These are phyloP conservation scores for Stichodactyla helianthus DNA, from an alignment of 64 coral and sea anemone species.

Conservation along the genomic window DNA sequence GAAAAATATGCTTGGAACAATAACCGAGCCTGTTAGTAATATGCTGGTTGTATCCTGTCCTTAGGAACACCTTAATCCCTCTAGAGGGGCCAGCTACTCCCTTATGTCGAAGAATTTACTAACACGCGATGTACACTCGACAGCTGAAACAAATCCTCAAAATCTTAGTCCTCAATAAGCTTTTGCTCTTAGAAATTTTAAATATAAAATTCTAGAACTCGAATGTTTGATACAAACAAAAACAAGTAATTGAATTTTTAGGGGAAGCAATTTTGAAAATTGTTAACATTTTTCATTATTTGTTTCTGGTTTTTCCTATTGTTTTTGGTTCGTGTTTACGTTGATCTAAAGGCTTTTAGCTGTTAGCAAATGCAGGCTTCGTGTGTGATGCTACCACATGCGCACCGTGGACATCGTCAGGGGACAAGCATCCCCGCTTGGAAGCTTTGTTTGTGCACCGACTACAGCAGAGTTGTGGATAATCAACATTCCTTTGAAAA, in stretches of 20 bases:
- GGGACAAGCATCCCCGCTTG: background rate
- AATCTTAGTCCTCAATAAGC: background rate
- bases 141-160: background rate
- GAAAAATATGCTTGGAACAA: background rate
- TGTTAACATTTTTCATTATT: background rate
- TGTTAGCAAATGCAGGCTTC: background rate
- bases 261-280: background rate
- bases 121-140: background rate
- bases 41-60: background rate
- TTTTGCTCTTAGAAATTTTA: no score
- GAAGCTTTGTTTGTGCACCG: background rate
- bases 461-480: background rate
- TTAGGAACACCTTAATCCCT: background rate
- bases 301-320: background rate
- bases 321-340: background rate
- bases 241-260: background rate
- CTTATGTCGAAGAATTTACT: background rate
- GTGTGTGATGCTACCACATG: background rate
- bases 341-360: background rate
- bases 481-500: background rate
- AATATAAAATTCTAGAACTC: background rate
- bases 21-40: background rate
- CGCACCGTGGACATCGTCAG: background rate
- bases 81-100: background rate
- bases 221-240: background rate